Evolutionary conservation across 2,888 invertebrate species (phyloP).

Genomic region (Thereva nobilitata): DNA sequence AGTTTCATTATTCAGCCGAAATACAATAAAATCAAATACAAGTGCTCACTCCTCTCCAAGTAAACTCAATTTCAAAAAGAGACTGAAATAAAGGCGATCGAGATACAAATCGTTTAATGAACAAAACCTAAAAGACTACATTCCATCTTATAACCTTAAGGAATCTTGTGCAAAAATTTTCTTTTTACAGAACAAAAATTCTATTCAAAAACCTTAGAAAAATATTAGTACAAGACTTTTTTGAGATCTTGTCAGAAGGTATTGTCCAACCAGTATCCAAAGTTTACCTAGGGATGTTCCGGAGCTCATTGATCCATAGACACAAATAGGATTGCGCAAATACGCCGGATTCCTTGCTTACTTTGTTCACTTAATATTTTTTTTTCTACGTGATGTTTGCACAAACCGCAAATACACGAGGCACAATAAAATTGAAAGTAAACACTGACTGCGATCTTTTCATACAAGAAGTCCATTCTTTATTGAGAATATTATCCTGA

Average conservation of each 20-base stretch:
- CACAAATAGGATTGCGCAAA: conserved; percentile 29
- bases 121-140: too few relatives aligned
- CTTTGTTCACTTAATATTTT: conserved; percentile 1
- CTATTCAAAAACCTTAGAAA: conserved; percentile 32
- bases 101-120: too few relatives aligned
- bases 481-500: background rate
- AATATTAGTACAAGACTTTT: conserved; percentile 41
- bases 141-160: too few relatives aligned
- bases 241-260: conserved; percentile 30
- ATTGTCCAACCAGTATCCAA: conserved; percentile 15
- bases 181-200: too few relatives aligned
- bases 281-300: conserved; percentile 19
- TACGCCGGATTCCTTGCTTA: conserved; percentile 6
- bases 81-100: too few relatives aligned
- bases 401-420: conserved; percentile 40
- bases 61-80: too few relatives aligned
- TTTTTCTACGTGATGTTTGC: conserved; percentile 28
- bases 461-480: conserved; percentile 11
- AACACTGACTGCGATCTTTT: conserved; percentile 39
- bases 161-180: too few relatives aligned
- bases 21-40: too few relatives aligned
- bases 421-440: conserved; percentile 34
- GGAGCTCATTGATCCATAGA: conserved; percentile 10
- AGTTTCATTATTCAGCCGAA: too few relatives aligned
- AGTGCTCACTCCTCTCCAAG: too few relatives aligned